A percentile compares a stretch with the other conserved stretches of the same genome.
These are phyloP conservation scores for Chitala chitala DNA, from an alignment of 2,113 vertebrate species.

Conservation along the genomic window DNA sequence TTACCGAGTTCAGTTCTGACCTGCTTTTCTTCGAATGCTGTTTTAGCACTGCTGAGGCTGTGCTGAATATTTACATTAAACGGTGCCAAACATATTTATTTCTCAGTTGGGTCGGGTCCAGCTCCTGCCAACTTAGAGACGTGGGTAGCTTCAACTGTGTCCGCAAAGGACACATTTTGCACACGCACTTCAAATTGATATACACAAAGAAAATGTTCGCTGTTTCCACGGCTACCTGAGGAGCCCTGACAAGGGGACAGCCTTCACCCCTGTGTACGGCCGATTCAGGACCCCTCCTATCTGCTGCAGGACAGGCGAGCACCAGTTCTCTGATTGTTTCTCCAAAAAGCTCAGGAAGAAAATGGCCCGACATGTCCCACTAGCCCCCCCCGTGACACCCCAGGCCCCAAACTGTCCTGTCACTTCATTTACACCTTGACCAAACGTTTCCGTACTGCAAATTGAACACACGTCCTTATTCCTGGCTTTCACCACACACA, in stretches of 20 bases:
- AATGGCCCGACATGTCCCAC: neutral
- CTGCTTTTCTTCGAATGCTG: too few species aligned
- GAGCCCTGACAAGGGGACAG: neutral
- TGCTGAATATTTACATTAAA: slow-evolving; percentile 2
- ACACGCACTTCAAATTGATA: neutral
- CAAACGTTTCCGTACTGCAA: too few species aligned
- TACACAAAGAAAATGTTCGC: too few species aligned
- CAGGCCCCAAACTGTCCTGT: neutral
- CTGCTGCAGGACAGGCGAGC: neutral
- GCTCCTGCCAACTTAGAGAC: too few species aligned
- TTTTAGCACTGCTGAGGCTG: too few species aligned
- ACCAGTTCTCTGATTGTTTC: neutral
- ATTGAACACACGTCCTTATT: too few species aligned
- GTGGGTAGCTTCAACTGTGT: too few species aligned
- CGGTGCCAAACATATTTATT: too few species aligned
- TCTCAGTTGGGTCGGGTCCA: too few species aligned
- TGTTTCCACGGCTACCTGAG: neutral
- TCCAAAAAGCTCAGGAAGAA: neutral
- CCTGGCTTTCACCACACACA: too few species aligned
- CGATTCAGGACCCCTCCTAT: neutral
- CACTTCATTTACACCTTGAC: too few species aligned
- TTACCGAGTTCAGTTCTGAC: neutral
- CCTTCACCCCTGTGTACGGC: neutral
- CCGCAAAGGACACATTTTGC: neutral
- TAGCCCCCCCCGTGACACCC: neutral